Base-by-base conservation (phyloP, 2,888 invertebrate genomes). In the Dendrolimus pini region DNA sequence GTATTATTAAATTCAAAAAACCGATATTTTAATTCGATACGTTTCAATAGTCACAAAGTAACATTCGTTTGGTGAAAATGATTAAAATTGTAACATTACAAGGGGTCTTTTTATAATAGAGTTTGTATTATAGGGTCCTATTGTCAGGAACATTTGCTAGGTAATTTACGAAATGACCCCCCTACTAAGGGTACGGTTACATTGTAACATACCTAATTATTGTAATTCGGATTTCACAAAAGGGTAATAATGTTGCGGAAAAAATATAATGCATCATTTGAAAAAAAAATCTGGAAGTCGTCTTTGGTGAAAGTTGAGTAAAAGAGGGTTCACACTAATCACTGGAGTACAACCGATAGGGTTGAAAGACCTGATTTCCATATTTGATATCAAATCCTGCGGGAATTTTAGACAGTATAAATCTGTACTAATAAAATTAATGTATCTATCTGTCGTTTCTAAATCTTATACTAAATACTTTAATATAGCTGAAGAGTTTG, bases 81-180 rank as follows among this genome's bases (percentile, higher is more conserved):
- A 87, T 87, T 87, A 87, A 85, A 86, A 80, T 81, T 83, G 87
- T 83, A 88, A 83, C 86, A 77, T 87, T 80, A 83, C 83, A 84
- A 74, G 77, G 83, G 85, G 77, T 74, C 73, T 75, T 75, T 77
- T 82, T 82, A 85, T 89, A 89, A 89, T 89, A 73, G 81, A 74
- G 68, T 72, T 84, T 77, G 85, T 79, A 89, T 89, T 77, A 81
- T 78, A 87, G 80, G 80, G 70, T 69, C 79, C 68, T 69, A 85
- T 83, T 80, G 83, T 65, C 63, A 61, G 61, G 65, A 69, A 69
- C 72, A 70, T 71, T 66, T 71, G 72, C 72, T 72, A 77, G 84
- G 82, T 78, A 83, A 87, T 85, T 83, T 82, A 81, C 78, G 76
- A 74, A 78, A 80, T 74, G 78, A 77, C 77, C 75, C 77, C 42